phyloP scores from a whole-genome alignment of 1,140 invertebrate species.

The Pteromalus puparum region DNA sequence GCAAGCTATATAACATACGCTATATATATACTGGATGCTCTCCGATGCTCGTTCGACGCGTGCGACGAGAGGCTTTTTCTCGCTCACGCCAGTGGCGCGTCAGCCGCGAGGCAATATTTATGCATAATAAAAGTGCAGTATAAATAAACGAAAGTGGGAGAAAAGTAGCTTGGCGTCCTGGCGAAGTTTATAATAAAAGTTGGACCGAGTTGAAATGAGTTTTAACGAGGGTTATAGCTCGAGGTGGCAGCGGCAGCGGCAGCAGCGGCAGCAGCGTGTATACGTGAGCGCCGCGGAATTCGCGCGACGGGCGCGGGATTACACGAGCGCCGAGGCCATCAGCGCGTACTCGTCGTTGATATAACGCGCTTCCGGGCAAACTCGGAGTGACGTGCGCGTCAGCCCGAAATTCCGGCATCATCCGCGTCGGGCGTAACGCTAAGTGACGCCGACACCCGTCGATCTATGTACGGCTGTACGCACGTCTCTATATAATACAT shows the following conservation, averaged over 20 bases:
- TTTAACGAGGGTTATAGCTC: conserved; percentile 19
- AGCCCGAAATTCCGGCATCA: not conserved
- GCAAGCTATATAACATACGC: too few species aligned
- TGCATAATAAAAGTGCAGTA: not conserved
- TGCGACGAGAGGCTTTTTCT: too few species aligned
- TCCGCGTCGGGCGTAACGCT: conserved; percentile 2
- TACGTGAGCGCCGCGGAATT: not conserved
- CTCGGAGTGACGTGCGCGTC: conserved; percentile 3
- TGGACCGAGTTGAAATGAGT: conserved; percentile 5
- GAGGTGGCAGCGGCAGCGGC: not conserved
- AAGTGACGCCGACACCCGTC: conserved; percentile 34
- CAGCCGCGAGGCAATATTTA: not conserved
- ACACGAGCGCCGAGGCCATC: not conserved
- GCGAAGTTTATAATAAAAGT: not conserved
- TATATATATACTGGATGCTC: too few species aligned
- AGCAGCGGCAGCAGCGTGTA: not conserved
- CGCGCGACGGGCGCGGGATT: not conserved
- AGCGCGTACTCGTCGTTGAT: conserved; percentile 4
- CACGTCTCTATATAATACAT: too few species aligned
- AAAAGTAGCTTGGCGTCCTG: not conserved
- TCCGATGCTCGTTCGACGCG: too few species aligned
- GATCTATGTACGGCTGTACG: not conserved
- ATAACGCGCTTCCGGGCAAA: conserved; percentile 18
- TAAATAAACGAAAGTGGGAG: not conserved
- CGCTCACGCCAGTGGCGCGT: too few species aligned